Evolutionary conservation across 1,140 invertebrate species (phyloP).

Genomic region (Sycophila sp.): DNA sequence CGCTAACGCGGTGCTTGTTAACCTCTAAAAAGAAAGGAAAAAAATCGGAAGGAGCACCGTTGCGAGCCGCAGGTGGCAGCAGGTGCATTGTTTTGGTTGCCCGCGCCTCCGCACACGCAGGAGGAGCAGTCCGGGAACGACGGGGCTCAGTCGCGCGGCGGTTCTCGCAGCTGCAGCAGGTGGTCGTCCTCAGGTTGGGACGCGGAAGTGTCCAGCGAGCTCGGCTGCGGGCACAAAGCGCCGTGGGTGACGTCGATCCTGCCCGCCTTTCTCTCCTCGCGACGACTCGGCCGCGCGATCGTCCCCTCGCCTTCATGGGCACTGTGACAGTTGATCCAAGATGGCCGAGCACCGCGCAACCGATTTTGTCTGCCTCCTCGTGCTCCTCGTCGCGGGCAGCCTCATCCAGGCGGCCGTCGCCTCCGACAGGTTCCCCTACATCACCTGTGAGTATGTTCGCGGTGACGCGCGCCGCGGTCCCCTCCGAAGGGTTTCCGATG

Average conservation of each 20-base stretch:
- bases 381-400: not conserved
- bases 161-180: not conserved
- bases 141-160: not conserved
- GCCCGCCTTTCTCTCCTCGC: no score
- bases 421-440: no score
- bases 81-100: not conserved
- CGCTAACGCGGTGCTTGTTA: no score
- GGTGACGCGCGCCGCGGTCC: no score
- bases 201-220: no score
- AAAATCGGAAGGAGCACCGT: not conserved
- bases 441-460: no score
- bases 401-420: no score
- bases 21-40: no score
- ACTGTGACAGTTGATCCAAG: slow-evolving; percentile 34
- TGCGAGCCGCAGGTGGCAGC: not conserved
- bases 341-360: slow-evolving; percentile 12
- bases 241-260: no score
- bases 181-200: no score
- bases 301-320: not conserved
- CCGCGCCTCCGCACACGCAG: not conserved
- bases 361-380: slow-evolving; percentile 11
- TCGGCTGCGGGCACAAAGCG: no score
- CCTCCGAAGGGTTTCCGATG: no score
- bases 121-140: not conserved
- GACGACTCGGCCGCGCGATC: not conserved